Evolutionary conservation across 37 sponge, comb jelly and placozoan species (phyloP).

Genomic region (Halisarca cf. caerulea): DNA sequence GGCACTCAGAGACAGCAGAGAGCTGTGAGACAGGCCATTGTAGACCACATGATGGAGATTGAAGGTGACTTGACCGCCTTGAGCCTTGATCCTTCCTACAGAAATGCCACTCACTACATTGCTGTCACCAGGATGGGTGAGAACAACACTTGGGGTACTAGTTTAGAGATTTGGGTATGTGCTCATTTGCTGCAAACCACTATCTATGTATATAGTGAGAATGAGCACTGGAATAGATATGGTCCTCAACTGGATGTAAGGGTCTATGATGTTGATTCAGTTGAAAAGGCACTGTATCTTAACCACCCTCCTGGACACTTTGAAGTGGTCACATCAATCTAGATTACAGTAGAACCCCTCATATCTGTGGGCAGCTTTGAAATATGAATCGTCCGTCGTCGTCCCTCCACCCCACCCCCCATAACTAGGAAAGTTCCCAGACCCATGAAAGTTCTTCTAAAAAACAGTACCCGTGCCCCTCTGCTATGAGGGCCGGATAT

Average conservation of each 20-base stretch:
- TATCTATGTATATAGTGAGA: neutral
- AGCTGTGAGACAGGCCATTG: neutral
- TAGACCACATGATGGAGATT: conserved; percentile 8
- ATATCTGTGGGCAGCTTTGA: too few relatives aligned
- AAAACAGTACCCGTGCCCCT: too few relatives aligned
- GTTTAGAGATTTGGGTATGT: neutral
- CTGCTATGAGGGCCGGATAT: too few relatives aligned
- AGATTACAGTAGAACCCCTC: too few relatives aligned
- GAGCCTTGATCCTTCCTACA: neutral
- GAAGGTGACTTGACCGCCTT: neutral
- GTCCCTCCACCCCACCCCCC: too few relatives aligned
- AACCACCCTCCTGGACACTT: neutral
- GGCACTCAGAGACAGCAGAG: conserved; percentile 8
- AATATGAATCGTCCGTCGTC: too few relatives aligned
- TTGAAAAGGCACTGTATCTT: neutral
- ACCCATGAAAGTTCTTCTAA: too few relatives aligned
- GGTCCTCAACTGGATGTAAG: neutral
- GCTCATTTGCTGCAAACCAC: conserved; percentile 26
- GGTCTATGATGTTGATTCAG: neutral
- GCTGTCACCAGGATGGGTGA: neutral
- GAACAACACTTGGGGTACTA: conserved; percentile 10
- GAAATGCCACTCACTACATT: neutral
- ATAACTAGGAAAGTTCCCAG: too few relatives aligned
- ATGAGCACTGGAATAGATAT: neutral
- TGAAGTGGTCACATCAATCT: neutral